phyloP scores from a whole-genome alignment of 2,888 invertebrate species.

The Tetrapedia diversipes region DNA sequence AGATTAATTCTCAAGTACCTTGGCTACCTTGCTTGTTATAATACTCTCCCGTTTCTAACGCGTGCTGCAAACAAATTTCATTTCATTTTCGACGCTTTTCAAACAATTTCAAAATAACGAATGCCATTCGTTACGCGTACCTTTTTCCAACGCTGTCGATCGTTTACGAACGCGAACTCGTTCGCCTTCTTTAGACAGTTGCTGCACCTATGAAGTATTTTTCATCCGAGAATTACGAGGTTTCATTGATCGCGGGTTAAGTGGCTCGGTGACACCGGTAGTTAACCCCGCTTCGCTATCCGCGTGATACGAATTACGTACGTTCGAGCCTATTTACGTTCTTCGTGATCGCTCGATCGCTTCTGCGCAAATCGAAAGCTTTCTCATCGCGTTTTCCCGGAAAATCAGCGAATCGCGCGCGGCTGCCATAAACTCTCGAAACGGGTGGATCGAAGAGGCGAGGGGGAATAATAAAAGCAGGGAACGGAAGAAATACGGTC shows the following conservation, averaged over 20 bases:
- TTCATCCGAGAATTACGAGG: slow-evolving; percentile 71
- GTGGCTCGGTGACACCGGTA: slow-evolving; percentile 70
- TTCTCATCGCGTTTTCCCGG: neutral
- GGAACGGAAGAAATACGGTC: slow-evolving; percentile 8
- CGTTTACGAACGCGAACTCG: slow-evolving; percentile 27
- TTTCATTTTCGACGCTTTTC: too few species aligned
- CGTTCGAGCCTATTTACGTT: slow-evolving; percentile 46
- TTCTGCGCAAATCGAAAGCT: neutral
- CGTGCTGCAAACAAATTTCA: too few species aligned
- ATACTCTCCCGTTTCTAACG: too few species aligned
- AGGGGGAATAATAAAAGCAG: neutral
- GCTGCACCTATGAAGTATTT: slow-evolving; percentile 47
- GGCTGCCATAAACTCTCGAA: too few species aligned
- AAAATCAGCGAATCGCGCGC: neutral
- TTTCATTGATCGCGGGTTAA: slow-evolving; percentile 76
- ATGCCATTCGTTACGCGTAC: slow-evolving; percentile 9
- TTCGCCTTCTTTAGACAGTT: slow-evolving; percentile 26
- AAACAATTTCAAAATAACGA: too few species aligned
- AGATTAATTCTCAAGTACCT: too few species aligned
- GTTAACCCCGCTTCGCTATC: slow-evolving; percentile 69
- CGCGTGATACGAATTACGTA: slow-evolving; percentile 57
- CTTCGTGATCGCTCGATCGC: slow-evolving; percentile 1
- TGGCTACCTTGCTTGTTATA: too few species aligned
- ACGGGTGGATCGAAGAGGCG: too few species aligned
- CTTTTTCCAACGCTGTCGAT: slow-evolving; percentile 4